A percentile compares a stretch with the other conserved stretches of the same genome.
phyloP scores from a whole-genome alignment of 2,797 vertebrate genomes.

The Parauchenoglanis punctatus region DNA sequence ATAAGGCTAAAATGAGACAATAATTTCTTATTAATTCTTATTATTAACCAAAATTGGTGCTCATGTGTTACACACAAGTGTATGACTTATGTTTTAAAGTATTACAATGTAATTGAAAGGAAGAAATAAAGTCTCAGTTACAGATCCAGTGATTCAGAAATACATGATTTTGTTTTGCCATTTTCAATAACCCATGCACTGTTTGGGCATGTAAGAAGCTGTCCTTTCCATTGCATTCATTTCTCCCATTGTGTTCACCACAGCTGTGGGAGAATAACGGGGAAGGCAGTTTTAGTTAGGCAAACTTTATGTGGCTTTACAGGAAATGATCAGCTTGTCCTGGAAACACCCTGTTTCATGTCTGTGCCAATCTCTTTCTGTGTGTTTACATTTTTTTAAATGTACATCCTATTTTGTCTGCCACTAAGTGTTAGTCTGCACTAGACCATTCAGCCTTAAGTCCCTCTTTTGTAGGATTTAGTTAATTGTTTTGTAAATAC shows the following conservation, averaged over 20 bases:
- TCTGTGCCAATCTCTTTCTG: constrained; percentile 36
- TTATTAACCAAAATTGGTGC: not conserved
- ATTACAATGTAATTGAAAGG: not conserved
- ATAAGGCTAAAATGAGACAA: not conserved
- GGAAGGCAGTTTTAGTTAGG: constrained; percentile 37
- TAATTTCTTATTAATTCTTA: not conserved
- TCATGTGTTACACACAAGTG: not conserved
- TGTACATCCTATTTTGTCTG: not conserved
- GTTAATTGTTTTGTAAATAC: constrained; percentile 13
- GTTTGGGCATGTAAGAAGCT: constrained; percentile 17
- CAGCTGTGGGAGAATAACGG: constrained; percentile 26
- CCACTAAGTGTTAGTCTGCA: not conserved
- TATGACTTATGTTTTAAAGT: not conserved
- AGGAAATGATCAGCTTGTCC: constrained; percentile 46
- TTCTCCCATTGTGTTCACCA: constrained; percentile 27
- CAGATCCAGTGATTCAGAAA: not conserved
- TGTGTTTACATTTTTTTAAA: constrained; percentile 10
- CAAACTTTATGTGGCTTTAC: constrained; percentile 51
- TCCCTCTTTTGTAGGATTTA: constrained; percentile 4
- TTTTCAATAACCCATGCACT: not conserved
- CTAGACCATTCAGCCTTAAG: not conserved
- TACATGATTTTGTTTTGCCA: not conserved
- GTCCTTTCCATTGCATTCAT: constrained; percentile 23
- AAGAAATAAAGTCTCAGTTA: not conserved
- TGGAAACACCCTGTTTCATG: constrained; percentile 47